Evolutionary conservation across 2,113 vertebrate species (phyloP).

Genomic region (Eurypyga helias): DNA sequence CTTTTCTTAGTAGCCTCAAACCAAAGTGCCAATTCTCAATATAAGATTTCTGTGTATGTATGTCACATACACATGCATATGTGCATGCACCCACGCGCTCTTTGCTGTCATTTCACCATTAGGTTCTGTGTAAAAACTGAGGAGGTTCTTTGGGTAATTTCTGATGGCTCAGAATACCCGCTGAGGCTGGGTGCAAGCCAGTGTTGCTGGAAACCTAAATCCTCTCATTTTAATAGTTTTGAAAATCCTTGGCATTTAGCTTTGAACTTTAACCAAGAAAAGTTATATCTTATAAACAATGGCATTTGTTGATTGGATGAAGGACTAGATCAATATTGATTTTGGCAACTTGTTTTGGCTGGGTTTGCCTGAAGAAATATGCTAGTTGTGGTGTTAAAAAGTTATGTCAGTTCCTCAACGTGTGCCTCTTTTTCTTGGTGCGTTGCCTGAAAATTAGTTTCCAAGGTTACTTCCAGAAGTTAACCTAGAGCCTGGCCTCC

Average conservation of each 20-base stretch:
- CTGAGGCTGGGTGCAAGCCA: slow-evolving; percentile 65
- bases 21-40: not conserved
- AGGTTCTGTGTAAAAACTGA: slow-evolving; percentile 1
- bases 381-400: slow-evolving; percentile 87
- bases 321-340: slow-evolving; percentile 87
- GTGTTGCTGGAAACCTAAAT: slow-evolving; percentile 80
- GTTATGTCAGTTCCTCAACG: slow-evolving; percentile 90
- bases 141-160: slow-evolving; percentile 65
- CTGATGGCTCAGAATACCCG: slow-evolving; percentile 64
- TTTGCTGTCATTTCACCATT: not conserved
- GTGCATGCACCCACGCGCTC: not conserved
- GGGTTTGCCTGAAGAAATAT: slow-evolving; percentile 79
- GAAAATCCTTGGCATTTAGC: slow-evolving; percentile 83
- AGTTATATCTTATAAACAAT: slow-evolving; percentile 96
- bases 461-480: slow-evolving; percentile 83
- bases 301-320: slow-evolving; percentile 91
- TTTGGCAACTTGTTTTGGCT: slow-evolving; percentile 80
- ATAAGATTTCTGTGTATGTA: not conserved
- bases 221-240: slow-evolving; percentile 79
- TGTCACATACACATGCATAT: not conserved
- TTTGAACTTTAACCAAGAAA: slow-evolving; percentile 95
- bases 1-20: not conserved
- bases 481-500: slow-evolving; percentile 74
- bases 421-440: slow-evolving; percentile 85
- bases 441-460: slow-evolving; percentile 77